phyloP scores from a whole-genome alignment of 2,888 invertebrate genomes.

The Strigamia maritima region DNA sequence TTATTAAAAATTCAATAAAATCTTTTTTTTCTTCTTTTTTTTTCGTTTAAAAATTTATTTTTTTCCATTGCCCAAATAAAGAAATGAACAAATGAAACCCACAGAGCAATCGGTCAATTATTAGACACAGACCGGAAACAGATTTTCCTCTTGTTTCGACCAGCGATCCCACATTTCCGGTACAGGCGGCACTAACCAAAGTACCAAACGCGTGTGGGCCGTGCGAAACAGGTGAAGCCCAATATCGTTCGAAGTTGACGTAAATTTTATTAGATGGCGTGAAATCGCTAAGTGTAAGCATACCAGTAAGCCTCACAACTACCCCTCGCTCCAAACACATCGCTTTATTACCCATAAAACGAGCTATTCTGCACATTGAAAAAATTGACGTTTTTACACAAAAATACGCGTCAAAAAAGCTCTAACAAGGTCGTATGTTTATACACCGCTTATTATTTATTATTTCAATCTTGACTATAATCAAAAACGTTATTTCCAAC shows the following conservation, averaged over 20 bases:
- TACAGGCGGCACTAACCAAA: constrained; percentile 16
- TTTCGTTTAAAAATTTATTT: neutral
- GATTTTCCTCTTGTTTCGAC: neutral
- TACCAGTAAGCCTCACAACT: neutral
- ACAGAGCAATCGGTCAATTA: neutral
- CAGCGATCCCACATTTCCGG: constrained; percentile 1
- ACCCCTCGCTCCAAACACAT: neutral
- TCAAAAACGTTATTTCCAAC: no score
- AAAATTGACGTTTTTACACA: neutral
- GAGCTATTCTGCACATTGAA: no score
- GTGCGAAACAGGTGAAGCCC: neutral
- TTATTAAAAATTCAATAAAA: no score
- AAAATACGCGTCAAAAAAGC: neutral
- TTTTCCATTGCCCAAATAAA: no score
- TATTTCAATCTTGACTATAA: no score
- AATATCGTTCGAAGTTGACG: constrained; percentile 23
- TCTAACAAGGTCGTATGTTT: neutral
- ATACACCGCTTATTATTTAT: neutral
- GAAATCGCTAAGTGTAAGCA: neutral
- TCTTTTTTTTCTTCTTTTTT: no score
- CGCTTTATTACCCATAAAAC: no score
- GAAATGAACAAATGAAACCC: neutral
- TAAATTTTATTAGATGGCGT: constrained; percentile 7
- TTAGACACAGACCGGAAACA: neutral
- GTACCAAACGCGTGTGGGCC: neutral